These are phyloP conservation scores for Phodopus roborovskii DNA, from an alignment of 2,113 vertebrate species.

Conservation along the genomic window DNA sequence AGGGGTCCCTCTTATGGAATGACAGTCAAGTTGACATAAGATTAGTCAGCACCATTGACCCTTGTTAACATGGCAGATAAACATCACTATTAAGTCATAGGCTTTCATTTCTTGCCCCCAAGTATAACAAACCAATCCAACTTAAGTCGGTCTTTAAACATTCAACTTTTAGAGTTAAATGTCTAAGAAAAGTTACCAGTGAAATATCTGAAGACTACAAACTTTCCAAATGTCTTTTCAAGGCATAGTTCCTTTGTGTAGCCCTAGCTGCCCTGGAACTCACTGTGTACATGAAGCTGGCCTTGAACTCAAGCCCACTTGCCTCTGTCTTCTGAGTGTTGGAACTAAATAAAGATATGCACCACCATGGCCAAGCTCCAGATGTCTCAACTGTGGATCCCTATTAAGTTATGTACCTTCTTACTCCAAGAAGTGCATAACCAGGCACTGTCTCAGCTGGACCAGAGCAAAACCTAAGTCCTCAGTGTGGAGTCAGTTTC, in stretches of 20 bases:
- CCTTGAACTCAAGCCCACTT: neutral
- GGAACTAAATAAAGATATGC: too few relatives aligned
- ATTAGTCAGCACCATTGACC: neutral
- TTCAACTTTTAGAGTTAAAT: neutral
- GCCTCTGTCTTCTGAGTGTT: too few relatives aligned
- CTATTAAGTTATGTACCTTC: too few relatives aligned
- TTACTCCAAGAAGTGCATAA: too few relatives aligned
- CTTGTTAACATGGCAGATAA: neutral
- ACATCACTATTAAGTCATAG: neutral
- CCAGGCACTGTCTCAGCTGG: neutral
- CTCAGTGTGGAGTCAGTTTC: too few relatives aligned
- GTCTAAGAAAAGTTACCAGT: neutral
- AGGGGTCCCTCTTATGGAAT: neutral
- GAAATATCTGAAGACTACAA: neutral
- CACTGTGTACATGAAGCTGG: neutral
- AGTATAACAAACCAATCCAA: neutral
- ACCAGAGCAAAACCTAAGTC: neutral
- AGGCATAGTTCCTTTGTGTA: neutral
- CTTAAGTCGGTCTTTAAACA: neutral
- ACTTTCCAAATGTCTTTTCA: neutral
- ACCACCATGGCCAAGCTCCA: too few relatives aligned
- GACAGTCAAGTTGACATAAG: neutral
- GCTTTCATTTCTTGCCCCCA: neutral
- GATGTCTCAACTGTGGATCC: too few relatives aligned
- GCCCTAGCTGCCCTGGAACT: neutral